Evolutionary conservation across 2,888 invertebrate species (phyloP).

Genomic region (Drosophila peninsularis): DNA sequence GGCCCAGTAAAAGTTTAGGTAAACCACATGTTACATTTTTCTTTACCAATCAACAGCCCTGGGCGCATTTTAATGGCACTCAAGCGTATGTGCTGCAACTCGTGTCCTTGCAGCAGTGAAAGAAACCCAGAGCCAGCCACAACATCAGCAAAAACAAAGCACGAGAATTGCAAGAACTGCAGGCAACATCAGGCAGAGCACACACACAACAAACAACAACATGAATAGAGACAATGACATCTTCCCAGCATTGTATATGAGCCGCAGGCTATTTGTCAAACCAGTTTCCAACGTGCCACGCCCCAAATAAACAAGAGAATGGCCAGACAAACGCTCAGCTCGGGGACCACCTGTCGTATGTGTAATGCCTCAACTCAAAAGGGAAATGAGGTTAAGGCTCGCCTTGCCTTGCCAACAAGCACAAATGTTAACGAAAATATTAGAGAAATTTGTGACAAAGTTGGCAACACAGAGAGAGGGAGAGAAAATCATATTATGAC

Average conservation of each 20-base stretch:
- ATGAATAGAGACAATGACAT: constrained; percentile 74
- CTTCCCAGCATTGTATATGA: constrained; percentile 72
- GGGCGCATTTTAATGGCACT: constrained; percentile 76
- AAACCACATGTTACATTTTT: constrained; percentile 76
- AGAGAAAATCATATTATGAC: not conserved
- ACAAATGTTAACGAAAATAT: constrained; percentile 8
- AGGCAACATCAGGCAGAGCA: constrained; percentile 22
- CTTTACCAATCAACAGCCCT: constrained; percentile 74
- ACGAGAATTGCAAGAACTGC: constrained; percentile 46
- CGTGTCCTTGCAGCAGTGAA: constrained; percentile 63
- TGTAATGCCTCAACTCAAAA: constrained; percentile 30
- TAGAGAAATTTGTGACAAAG: not conserved
- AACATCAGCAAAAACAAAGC: constrained; percentile 54
- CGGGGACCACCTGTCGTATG: constrained; percentile 49
- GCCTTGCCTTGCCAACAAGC: not conserved
- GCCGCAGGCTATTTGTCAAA: constrained; percentile 77
- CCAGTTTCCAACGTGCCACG: constrained; percentile 54
- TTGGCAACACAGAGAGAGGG: not conserved
- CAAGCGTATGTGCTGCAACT: constrained; percentile 60
- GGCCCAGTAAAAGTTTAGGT: constrained; percentile 64
- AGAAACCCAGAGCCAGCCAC: constrained; percentile 47
- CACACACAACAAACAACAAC: constrained; percentile 50
- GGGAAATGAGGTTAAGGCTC: constrained; percentile 59
- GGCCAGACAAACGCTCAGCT: constrained; percentile 16
- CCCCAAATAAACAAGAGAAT: constrained; percentile 40